These are phyloP conservation scores for Podarcis siculus DNA, from an alignment of 2,797 vertebrate species.

Conservation along the genomic window DNA sequence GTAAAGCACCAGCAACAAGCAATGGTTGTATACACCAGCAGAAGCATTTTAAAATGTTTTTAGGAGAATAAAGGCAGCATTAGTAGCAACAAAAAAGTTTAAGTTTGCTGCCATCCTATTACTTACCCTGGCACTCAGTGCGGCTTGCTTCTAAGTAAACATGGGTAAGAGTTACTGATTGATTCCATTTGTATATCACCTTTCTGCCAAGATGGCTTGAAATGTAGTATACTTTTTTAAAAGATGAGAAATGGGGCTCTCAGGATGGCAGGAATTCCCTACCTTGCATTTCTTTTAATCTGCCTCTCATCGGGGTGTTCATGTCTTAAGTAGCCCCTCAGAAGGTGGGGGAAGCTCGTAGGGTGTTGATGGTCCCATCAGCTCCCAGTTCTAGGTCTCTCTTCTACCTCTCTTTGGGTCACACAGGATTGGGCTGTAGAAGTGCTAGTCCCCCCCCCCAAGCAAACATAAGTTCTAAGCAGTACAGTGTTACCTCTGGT, in stretches of 20 bases:
- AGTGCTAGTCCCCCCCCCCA: too few relatives aligned
- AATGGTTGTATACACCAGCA: background rate
- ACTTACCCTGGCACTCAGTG: too few relatives aligned
- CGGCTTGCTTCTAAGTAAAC: too few relatives aligned
- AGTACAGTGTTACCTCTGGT: too few relatives aligned
- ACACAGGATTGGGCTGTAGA: too few relatives aligned
- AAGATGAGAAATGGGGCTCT: background rate
- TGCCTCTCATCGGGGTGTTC: background rate
- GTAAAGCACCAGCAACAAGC: background rate
- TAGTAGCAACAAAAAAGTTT: too few relatives aligned
- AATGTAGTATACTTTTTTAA: background rate
- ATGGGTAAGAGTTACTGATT: too few relatives aligned
- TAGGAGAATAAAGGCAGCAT: background rate
- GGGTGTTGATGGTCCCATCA: background rate
- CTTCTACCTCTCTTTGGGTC: too few relatives aligned
- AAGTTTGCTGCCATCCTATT: too few relatives aligned
- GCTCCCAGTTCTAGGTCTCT: too few relatives aligned
- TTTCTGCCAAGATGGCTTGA: background rate
- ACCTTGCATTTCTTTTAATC: background rate
- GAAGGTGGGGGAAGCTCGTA: background rate
- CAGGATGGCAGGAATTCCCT: background rate
- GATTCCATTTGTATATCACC: background rate
- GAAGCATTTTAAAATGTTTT: background rate
- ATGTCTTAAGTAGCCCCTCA: background rate
- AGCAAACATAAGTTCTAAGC: too few relatives aligned